Evolutionary conservation across 2,888 invertebrate species (phyloP).

Genomic region (Agrochola circellaris): DNA sequence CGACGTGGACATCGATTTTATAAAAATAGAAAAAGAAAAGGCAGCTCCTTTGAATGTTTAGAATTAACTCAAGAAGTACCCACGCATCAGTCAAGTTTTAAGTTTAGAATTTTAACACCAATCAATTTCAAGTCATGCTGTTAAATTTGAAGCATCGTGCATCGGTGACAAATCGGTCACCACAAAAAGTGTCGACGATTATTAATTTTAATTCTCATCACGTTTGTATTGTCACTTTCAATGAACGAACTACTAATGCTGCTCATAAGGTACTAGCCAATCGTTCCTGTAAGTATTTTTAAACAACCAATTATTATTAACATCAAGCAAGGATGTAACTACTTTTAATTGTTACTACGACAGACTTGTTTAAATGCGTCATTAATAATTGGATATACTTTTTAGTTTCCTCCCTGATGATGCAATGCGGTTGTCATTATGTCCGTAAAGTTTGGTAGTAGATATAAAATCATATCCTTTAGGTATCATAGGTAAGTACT

Average conservation of each 20-base stretch:
- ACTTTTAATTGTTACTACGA: conserved; percentile 21
- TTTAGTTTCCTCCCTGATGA: conserved; percentile 3
- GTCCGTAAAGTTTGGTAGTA: not conserved
- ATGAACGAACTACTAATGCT: conserved; percentile 32
- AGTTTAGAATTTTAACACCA: conserved; percentile 9
- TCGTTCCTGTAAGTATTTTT: conserved; percentile 29
- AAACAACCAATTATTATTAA: conserved; percentile 35
- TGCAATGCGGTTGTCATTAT: conserved; percentile 23
- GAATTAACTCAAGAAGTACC: not conserved
- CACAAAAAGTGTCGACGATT: conserved; percentile 25
- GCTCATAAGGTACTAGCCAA: conserved; percentile 13
- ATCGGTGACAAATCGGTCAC: conserved; percentile 43
- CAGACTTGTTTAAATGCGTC: conserved; percentile 2
- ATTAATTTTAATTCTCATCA: conserved; percentile 49
- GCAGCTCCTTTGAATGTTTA: not conserved
- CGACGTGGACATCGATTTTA: no score
- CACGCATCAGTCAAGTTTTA: not conserved
- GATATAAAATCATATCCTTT: conserved; percentile 13
- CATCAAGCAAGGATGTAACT: conserved; percentile 19
- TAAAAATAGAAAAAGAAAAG: not conserved
- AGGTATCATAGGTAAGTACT: not conserved
- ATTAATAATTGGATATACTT: conserved; percentile 10
- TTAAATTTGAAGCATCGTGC: conserved; percentile 23
- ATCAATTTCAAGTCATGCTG: not conserved
- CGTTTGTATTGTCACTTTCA: conserved; percentile 57